Conservation (phyloP, 2,888 invertebrate species). For the Hyalella azteca region DNA sequence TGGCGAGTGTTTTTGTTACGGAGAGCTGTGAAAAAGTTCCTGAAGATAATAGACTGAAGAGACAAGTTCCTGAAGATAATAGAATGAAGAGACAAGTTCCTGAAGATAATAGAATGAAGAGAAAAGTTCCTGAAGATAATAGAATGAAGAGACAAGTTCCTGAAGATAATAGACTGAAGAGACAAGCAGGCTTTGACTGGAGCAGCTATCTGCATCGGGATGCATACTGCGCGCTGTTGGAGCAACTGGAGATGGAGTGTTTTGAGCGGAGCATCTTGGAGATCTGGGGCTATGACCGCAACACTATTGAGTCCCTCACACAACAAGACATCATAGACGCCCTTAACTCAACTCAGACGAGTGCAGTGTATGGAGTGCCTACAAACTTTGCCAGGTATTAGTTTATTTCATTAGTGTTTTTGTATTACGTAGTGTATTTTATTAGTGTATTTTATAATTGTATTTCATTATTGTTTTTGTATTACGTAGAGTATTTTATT, state of each 20-base stretch:
- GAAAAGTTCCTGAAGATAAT: too few relatives aligned
- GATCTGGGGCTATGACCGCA: conserved; percentile 72
- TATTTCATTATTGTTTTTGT: too few relatives aligned
- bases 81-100: too few relatives aligned
- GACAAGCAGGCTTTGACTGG: conserved; percentile 42
- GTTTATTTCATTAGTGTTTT: too few relatives aligned
- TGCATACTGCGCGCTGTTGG: conserved; percentile 44
- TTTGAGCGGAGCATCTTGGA: conserved; percentile 71
- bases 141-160: background rate
- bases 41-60: too few relatives aligned
- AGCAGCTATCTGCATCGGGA: conserved; percentile 41
- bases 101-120: too few relatives aligned
- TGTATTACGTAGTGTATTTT: too few relatives aligned
- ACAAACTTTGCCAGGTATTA: conserved; percentile 71
- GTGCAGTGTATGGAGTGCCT: conserved; percentile 73
- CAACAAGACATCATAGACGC: conserved; percentile 70
- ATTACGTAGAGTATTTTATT: too few relatives aligned
- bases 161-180: background rate
- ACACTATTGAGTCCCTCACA: conserved; percentile 67
- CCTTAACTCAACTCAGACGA: conserved; percentile 69
- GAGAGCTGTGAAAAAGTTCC: too few relatives aligned
- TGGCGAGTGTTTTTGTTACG: background rate
- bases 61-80: too few relatives aligned
- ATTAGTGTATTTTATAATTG: too few relatives aligned
- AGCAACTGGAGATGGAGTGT: conserved; percentile 44